A percentile compares a stretch with the other conserved stretches of the same genome.
These are phyloP conservation scores for Amphiprion ocellaris DNA, from an alignment of 2,113 vertebrate species.

Conservation along the genomic window DNA sequence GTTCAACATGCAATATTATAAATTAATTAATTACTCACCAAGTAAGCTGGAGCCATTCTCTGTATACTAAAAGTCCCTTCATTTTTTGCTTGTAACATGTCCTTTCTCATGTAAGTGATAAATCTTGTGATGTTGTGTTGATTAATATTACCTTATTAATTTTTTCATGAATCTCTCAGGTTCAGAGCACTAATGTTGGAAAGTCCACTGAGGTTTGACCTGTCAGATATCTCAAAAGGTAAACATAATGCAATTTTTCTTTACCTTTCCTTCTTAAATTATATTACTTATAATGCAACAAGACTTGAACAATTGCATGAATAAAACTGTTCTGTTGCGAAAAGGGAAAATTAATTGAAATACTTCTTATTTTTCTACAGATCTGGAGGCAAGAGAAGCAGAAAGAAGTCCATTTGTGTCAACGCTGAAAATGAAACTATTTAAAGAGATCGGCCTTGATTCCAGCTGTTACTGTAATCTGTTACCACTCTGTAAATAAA, in stretches of 20 bases:
- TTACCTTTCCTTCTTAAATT: background rate
- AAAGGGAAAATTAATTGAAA: background rate
- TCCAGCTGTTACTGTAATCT: constrained; percentile 41
- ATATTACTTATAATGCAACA: background rate
- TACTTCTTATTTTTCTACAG: constrained; percentile 18
- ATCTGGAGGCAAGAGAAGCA: background rate
- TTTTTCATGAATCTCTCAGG: constrained; percentile 52
- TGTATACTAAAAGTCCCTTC: background rate
- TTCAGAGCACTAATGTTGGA: constrained; percentile 55
- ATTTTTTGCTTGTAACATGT: background rate
- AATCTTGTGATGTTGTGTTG: background rate
- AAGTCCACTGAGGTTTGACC: constrained; percentile 85
- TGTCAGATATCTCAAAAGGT: constrained; percentile 20
- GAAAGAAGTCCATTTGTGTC: background rate
- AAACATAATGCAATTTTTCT: constrained; percentile 1
- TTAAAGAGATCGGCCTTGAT: constrained; percentile 10
- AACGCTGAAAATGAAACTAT: background rate
- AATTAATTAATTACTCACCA: background rate
- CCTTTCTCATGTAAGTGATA: background rate
- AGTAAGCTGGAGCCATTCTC: background rate
- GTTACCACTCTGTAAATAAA: constrained; percentile 61
- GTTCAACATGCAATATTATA: background rate
- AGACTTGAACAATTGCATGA: background rate
- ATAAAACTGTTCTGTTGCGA: background rate
- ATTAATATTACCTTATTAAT: background rate